Base-by-base conservation (phyloP, 1,140 invertebrate species). In the Drosophila ironensis region DNA sequence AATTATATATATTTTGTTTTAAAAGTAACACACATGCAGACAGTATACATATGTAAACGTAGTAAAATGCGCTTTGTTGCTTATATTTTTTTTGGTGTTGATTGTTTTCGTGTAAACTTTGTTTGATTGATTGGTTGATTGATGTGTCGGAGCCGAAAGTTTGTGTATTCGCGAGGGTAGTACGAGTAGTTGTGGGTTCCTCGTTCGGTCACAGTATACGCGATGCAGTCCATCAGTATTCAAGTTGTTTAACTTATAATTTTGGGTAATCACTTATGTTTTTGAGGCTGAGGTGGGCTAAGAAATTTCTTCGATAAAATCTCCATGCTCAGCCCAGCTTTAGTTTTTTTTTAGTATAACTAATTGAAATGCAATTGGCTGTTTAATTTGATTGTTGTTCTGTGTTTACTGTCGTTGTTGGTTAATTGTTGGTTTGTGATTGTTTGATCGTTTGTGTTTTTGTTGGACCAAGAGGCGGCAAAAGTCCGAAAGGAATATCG, bases 301-400 rank as follows among this genome's bases (percentile, higher is more conserved):
- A 5, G 12, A 27, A 16, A 28, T 19, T 2, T 24, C 19, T n/a
- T 38, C 22, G 8, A n/a, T n/a, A n/a, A 57, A 57, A 33, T 16
- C 41, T n/a, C 2, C 9, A 48, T 61, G 54, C 25, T 14, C 20
- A 17, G n/a, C 24, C 14, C 12, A 16, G 2, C 35, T 4, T 9
- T 47, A 11, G 2, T 33, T 28, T 33, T 33, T 24, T 47, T 47
- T 24, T 8, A 3, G 68, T 72, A 69, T 35, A 50, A 67, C 75
- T 80, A 80, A 78, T 64, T 68, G 47, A 52, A 61, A 68, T 76
- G 54, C 59, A 68, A 75, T 72, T 68, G 61, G 61, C 52, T 60
- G 28, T 45, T 52, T 30, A 16, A 46, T 40, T 60, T 76, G 27
- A 52, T 82, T 82, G 54, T 52, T 69, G 61, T 59, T 84, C 56